phyloP scores from a whole-genome alignment of 2,113 vertebrate genomes.

The Callorhinus ursinus region DNA sequence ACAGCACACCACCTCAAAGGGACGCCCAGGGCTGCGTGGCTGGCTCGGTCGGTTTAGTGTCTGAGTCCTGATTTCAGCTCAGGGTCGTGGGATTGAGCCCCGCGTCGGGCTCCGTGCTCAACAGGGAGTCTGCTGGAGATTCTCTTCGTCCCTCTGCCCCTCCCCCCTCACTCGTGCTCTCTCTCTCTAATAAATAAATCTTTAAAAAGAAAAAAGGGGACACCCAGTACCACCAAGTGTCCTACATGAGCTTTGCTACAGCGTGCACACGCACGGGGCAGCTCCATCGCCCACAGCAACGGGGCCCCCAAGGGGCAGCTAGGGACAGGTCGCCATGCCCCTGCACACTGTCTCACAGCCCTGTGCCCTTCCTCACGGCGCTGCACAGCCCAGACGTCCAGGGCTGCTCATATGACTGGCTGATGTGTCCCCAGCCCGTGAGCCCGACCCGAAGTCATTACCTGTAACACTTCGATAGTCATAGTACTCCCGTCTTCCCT shows the following conservation, averaged over 20 bases:
- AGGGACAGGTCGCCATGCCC: fast-evolving
- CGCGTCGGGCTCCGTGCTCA: background rate
- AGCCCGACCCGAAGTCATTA: too few relatives aligned
- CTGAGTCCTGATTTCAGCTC: background rate
- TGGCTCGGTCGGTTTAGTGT: background rate
- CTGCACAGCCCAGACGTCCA: background rate
- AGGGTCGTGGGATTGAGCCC: background rate
- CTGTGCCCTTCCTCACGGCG: fast-evolving
- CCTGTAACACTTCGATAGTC: background rate
- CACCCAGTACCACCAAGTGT: background rate
- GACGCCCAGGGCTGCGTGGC: background rate
- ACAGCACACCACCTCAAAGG: fast-evolving
- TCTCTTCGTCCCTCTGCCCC: background rate
- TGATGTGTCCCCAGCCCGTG: background rate
- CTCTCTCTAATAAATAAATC: background rate
- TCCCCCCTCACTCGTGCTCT: background rate
- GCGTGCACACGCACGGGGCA: background rate
- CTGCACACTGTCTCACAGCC: fast-evolving
- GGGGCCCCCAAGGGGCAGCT: background rate
- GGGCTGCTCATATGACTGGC: fast-evolving
- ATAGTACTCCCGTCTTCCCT: fast-evolving
- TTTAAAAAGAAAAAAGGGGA: background rate
- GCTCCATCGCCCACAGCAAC: fast-evolving
- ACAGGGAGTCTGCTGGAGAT: background rate
- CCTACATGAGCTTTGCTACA: fast-evolving